Evolutionary conservation across 2,888 invertebrate genomes (phyloP), one percentile per base, ranked within the genome.

Genomic region (Junonia oenone): DNA sequence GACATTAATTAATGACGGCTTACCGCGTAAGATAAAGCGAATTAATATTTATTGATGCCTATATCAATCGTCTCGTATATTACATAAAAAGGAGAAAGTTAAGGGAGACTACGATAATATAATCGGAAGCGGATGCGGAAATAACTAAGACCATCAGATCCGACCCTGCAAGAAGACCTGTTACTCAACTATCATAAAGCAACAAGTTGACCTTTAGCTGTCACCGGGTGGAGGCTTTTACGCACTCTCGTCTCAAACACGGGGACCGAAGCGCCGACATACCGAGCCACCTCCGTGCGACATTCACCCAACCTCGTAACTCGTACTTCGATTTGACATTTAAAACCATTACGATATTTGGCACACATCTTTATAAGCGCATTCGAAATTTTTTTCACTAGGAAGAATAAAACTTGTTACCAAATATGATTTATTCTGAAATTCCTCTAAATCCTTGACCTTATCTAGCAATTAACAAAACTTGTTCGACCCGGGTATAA

Each of bases 71-170:
- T 49, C 52, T 49, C 62, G 67, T 58, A 33, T 51, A 72, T 79
- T 76, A 74, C 63, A 79, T 81, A 78, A 81, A 79, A 71, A 68
- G 73, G 78, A 78, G 84, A 84, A 84, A 83, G 82, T 52, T 69
- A 69, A 73, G 73, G 78, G 76, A 78, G 72, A 68, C 64, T 56
- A 67, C 62, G 62, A 61, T 56, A 59, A 59, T 57, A 56, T 43
- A 68, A 71, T 82, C 83, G 84, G 86, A 89, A 85, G 86, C 86
- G 85, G 84, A 88, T 71, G 76, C 80, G 83, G 83, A 86, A 84
- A 74, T 67, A 15, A 66, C 64, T 62, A 56, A 61, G 61, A 72
- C 69, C 71, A 76, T 67, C 72, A 78, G 78, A 76, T 71, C 71
- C 69, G 83, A 81, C 87, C 86, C 84, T 84, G 84, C 68, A 67